Base-by-base conservation (phyloP, 2,113 vertebrate species). In the Oncorhynchus gorbuscha region DNA sequence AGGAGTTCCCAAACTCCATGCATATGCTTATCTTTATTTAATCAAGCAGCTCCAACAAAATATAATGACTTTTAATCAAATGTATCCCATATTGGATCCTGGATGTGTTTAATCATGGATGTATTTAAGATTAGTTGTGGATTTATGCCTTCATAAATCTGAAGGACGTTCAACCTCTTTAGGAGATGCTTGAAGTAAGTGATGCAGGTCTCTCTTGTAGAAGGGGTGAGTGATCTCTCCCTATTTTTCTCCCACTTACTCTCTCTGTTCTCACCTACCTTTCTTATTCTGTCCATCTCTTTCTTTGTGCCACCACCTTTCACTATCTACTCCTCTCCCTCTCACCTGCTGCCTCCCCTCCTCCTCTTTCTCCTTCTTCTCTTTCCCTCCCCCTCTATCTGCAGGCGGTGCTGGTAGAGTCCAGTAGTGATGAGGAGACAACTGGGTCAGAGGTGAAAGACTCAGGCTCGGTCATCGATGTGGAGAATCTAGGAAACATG, bases 401-500 rank as follows among this genome's bases (percentile, higher is more conserved):
- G 72, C 75, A 94, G 92, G 87, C 86, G 9, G 94, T 95, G 28
- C 72, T 92, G 45, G 83, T 95, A 24, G 97, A 97, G 91, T 95
- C 93, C 78, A 95, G 93, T 80, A 96, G 95, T 0, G 97, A 97
- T 75, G 93, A 93, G 0, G 96, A 95, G 30, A 85, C 88, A 0
- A 86, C 73, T 5, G 6, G 8, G 0, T 85, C 87, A 0, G 89
- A 89, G 26, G 90, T 83, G 28, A 87, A 73, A 16, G 82, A 69
- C 12, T 69, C 68, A 0, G 85, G 78, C 13, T 85, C 92, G 1
- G 90, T 99, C 9, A 48, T 98, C 0, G 97, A 99, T 69, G 90
- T 99, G 69, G 98, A 99, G 82, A 97, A 97, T 88, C 92, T 98
- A 0, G 97, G 97, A 39, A 89, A 82, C 68, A 80, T 98, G 94